phyloP scores from a whole-genome alignment of 2,113 vertebrate species.

The Periophthalmus modestus region DNA sequence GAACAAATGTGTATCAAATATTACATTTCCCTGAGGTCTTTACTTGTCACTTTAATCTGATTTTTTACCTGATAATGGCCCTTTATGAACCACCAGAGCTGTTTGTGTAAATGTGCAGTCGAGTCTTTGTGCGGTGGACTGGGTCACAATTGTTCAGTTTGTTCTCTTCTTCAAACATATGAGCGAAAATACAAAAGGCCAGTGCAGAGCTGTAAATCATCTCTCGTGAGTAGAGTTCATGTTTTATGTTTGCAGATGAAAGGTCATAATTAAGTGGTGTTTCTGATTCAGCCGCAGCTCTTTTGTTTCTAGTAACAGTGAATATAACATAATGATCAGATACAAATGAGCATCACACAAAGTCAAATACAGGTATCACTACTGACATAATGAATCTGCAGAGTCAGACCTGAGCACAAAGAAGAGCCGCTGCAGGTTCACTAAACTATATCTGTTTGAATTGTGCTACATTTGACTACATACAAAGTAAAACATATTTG shows the following conservation, averaged over 20 bases:
- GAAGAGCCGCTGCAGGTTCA: background rate
- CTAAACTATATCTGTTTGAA: background rate
- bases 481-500: too few species aligned
- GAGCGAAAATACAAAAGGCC: background rate
- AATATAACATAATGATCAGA: background rate
- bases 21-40: background rate
- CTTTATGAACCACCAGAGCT: background rate
- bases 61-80: background rate
- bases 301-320: background rate
- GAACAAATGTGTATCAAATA: background rate
- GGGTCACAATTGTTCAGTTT: background rate
- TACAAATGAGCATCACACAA: background rate
- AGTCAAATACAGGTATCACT: background rate
- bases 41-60: background rate
- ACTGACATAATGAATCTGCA: background rate
- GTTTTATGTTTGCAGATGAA: background rate
- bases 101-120: background rate
- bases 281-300: slow-evolving; percentile 1
- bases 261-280: slow-evolving; percentile 2
- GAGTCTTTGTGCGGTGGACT: background rate
- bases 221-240: background rate
- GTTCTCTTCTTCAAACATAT: background rate
- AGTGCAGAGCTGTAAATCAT: background rate
- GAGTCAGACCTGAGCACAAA: background rate
- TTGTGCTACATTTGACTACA: too few species aligned